Evolutionary conservation across 2,797 vertebrate genomes (phyloP).

Genomic region (Chloroceryle inda): DNA sequence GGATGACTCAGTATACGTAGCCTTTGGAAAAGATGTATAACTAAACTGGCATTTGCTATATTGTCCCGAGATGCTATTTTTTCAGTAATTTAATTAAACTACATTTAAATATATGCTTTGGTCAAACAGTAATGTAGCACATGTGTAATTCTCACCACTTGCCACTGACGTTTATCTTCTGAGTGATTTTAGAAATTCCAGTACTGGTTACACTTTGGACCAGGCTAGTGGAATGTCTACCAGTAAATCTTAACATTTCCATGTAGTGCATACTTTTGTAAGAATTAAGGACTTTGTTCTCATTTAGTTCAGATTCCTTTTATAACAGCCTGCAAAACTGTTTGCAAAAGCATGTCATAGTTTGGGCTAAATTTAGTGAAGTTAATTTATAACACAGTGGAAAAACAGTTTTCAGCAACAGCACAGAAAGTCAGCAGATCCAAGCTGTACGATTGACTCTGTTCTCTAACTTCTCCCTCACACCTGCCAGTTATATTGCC

Average conservation of each 20-base stretch:
- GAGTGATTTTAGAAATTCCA: constrained; percentile 40
- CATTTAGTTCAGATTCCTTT: constrained; percentile 14
- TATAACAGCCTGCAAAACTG: constrained; percentile 22
- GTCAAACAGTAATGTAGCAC: background rate
- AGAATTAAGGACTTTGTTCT: constrained; percentile 30
- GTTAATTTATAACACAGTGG: background rate
- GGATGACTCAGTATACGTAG: background rate
- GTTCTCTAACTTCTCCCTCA: background rate
- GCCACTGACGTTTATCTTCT: constrained; percentile 11
- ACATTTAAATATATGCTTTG: background rate
- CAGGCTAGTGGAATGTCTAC: constrained; percentile 2
- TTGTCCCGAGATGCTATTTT: background rate
- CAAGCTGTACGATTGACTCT: background rate
- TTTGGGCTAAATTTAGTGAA: constrained; percentile 17
- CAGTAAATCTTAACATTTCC: constrained; percentile 32
- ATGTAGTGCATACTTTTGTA: background rate
- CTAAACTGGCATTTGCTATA: background rate
- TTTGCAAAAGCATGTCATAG: constrained; percentile 6
- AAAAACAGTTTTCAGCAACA: constrained; percentile 3
- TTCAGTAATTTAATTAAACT: background rate
- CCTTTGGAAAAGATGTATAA: background rate
- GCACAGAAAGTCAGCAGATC: background rate
- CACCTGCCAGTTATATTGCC: background rate
- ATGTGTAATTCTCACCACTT: background rate
- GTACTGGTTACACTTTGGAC: constrained; percentile 25